phyloP scores from a whole-genome alignment of 2,113 vertebrate species.

The Aleadryas rufinucha region DNA sequence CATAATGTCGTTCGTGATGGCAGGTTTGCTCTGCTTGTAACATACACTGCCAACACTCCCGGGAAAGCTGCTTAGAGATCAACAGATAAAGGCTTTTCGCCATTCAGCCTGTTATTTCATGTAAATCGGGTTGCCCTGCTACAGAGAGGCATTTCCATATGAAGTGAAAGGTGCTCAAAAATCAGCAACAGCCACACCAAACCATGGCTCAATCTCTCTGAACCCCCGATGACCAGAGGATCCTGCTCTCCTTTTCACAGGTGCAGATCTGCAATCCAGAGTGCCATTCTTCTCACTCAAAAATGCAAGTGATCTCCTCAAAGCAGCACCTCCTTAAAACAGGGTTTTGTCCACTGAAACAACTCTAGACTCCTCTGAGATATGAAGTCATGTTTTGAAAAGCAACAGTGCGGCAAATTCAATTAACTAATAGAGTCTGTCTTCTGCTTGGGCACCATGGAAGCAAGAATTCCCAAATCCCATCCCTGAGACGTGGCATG shows the following conservation, averaged over 20 bases:
- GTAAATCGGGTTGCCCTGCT: slow-evolving; percentile 1
- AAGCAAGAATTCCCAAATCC: neutral
- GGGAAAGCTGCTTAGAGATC: slow-evolving; percentile 14
- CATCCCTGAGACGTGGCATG: neutral
- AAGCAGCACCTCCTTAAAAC: neutral
- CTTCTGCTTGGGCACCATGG: neutral
- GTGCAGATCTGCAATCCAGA: neutral
- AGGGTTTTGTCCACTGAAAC: neutral
- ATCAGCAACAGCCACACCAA: neutral
- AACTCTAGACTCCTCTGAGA: neutral
- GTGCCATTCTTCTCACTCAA: neutral
- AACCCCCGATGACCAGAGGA: neutral
- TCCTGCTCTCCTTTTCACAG: neutral
- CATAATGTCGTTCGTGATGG: neutral
- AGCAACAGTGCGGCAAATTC: slow-evolving; percentile 40
- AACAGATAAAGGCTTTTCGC: slow-evolving; percentile 7
- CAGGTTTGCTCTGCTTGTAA: slow-evolving; percentile 17
- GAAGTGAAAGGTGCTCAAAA: neutral
- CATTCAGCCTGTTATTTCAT: neutral
- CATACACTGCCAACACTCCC: neutral
- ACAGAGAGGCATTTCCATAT: neutral
- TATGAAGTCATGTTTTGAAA: slow-evolving; percentile 10
- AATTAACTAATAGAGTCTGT: slow-evolving; percentile 24
- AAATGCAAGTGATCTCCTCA: neutral
- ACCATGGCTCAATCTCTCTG: neutral